Evolutionary conservation across 2,113 vertebrate genomes (phyloP).

Genomic region (Pachyramphus minor): DNA sequence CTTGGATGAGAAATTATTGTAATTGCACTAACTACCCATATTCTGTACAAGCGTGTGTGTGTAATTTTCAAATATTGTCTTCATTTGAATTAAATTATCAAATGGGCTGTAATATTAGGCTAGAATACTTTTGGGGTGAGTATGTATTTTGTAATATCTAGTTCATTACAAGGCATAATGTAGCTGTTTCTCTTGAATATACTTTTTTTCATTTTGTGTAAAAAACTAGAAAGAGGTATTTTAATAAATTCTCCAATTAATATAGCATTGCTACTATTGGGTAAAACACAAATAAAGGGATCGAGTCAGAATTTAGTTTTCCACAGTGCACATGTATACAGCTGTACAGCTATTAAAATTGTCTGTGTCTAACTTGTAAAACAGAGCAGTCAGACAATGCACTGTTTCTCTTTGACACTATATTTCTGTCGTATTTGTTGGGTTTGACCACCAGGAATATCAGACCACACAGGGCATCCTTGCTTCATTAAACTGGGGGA

Average conservation of each 20-base stretch:
- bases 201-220: not conserved
- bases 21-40: not conserved
- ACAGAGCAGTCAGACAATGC: not conserved
- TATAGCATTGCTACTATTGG: not conserved
- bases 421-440: not conserved
- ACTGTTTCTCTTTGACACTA: not conserved
- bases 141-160: not conserved
- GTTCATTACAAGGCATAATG: not conserved
- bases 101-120: not conserved
- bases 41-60: fast-evolving
- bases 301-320: not conserved
- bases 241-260: not conserved
- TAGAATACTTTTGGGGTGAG: not conserved
- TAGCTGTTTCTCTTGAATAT: not conserved
- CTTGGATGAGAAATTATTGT: not conserved
- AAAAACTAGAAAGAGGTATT: not conserved
- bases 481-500: not conserved
- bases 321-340: not conserved
- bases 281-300: not conserved
- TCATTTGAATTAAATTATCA: conserved; percentile 2
- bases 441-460: not conserved
- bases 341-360: not conserved
- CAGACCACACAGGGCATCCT: not conserved
- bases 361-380: not conserved
- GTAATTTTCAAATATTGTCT: not conserved